phyloP scores from a whole-genome alignment of 2,888 invertebrate genomes.

The Parasteatoda lunata region DNA sequence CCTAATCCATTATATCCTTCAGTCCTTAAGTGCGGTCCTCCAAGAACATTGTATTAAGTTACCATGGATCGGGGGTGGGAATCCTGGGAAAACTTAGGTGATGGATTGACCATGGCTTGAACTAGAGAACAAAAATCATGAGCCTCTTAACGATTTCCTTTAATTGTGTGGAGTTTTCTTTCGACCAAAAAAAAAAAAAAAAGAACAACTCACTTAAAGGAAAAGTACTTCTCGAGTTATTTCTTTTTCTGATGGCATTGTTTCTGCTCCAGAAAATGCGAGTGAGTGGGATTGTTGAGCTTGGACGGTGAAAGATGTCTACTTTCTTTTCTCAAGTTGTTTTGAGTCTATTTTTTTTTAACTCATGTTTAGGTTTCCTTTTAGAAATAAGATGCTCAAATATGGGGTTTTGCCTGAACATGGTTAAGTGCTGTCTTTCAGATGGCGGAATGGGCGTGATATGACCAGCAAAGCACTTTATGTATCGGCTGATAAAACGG shows the following conservation, averaged over 20 bases:
- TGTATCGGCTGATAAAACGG: too few relatives aligned
- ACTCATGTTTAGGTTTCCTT: background rate
- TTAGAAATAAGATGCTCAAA: background rate
- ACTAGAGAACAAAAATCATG: slow-evolving; percentile 46
- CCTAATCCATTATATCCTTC: slow-evolving; percentile 40
- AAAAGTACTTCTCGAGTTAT: slow-evolving; percentile 19
- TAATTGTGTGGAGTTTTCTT: slow-evolving; percentile 42
- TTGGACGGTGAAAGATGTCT: background rate
- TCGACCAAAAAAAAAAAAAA: slow-evolving; percentile 34
- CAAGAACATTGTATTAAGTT: slow-evolving; percentile 5
- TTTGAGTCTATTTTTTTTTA: too few relatives aligned
- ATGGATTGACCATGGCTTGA: slow-evolving; percentile 34
- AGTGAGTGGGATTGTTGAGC: background rate
- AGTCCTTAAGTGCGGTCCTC: slow-evolving; percentile 2
- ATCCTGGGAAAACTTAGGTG: slow-evolving; percentile 5
- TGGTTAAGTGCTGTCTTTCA: background rate
- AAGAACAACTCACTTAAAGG: slow-evolving; percentile 55
- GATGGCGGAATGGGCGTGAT: background rate
- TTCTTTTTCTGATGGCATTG: background rate
- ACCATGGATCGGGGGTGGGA: slow-evolving; percentile 4
- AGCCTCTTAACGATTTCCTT: slow-evolving; percentile 62
- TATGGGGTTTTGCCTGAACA: background rate
- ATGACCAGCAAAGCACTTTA: too few relatives aligned
- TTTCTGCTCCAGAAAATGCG: background rate
- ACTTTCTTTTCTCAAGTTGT: background rate